Evolutionary conservation across 2,113 vertebrate species (phyloP), one percentile per base, ranked within the genome.

Genomic region (Chaetodon trifascialis): DNA sequence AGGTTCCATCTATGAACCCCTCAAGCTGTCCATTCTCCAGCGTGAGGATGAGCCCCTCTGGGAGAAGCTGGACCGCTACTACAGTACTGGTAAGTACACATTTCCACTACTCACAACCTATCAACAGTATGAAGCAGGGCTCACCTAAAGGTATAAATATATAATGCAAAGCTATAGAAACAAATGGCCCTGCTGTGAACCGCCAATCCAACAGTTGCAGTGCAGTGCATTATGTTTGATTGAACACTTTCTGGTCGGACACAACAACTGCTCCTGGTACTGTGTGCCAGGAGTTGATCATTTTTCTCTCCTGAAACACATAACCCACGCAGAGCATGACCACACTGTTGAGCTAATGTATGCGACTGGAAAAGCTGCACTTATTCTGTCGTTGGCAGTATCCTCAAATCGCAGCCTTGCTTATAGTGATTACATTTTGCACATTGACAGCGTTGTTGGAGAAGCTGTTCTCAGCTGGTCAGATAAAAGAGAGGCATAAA

Each of bases 1-100:
- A 99, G 98, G 95, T 71, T 99, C 98, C 73, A 97, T 99, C 88
- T 99, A 99, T 95, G 98, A 99, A 94, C 97, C 98, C 46, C 94
- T 99, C 67, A 97, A 97, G 93, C 96, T 95, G 93, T 97, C 95
- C 79, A 95, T 65, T 92, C 91, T 90, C 94, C 95, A 94, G 78
- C 95, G 66, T 1, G 96, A 97, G 42, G 95, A 95, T 75, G 97
- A 95, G 88, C 97, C 95, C 21, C 80, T 98, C 0, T 99, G 97
- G 97, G 97, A 99, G 86, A 99, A 97, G 87, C 91, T 99, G 88
- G 97, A 99, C 87, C 95, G 94, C 87, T 97, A 97, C 92, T 99
- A 99, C 92, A 94, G 79, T 88, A 96, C 97, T 74, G 97, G 98
- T 99, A 94, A 96, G 96, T 76, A 49, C 64, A 38, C 11, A 3